Percentiles rank a stretch among this genome's conserved stretches.
phyloP scores from a whole-genome alignment of 2,113 vertebrate genomes.

The Noctilio leporinus region DNA sequence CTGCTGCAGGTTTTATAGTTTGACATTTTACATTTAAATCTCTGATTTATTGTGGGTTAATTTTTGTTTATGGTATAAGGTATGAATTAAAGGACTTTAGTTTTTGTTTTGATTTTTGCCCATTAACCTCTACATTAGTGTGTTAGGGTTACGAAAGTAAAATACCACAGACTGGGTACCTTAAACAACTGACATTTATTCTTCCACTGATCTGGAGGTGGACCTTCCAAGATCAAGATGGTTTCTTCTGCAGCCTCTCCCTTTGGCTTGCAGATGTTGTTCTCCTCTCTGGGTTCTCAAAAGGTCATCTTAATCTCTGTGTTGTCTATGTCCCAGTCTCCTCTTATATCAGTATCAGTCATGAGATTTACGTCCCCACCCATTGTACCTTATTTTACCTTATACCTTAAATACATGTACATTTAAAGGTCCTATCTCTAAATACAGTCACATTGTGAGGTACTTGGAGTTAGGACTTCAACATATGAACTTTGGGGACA shows the following conservation, averaged over 20 bases:
- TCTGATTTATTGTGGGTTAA: background rate
- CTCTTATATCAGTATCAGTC: background rate
- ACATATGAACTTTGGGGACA: background rate
- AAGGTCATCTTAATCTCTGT: accelerated
- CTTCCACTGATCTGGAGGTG: background rate
- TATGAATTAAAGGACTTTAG: background rate
- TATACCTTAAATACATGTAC: no score
- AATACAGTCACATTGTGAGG: background rate
- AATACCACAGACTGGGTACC: background rate
- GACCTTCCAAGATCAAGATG: accelerated
- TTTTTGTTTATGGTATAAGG: background rate
- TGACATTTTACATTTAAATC: background rate
- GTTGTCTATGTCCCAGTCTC: background rate
- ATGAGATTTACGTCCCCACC: background rate
- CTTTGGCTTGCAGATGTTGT: background rate
- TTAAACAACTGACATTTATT: background rate
- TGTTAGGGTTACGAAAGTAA: background rate
- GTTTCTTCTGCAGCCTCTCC: background rate
- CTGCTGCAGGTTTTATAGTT: background rate
- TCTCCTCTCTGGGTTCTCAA: background rate
- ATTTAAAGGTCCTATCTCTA: background rate
- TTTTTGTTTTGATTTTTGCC: background rate
- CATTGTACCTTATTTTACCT: background rate
- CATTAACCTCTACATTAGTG: background rate
- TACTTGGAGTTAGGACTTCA: background rate